A percentile compares a stretch with the other conserved stretches of the same genome.
These are phyloP conservation scores for Pitta sordida DNA, from an alignment of 2,113 vertebrate species.

Conservation along the genomic window DNA sequence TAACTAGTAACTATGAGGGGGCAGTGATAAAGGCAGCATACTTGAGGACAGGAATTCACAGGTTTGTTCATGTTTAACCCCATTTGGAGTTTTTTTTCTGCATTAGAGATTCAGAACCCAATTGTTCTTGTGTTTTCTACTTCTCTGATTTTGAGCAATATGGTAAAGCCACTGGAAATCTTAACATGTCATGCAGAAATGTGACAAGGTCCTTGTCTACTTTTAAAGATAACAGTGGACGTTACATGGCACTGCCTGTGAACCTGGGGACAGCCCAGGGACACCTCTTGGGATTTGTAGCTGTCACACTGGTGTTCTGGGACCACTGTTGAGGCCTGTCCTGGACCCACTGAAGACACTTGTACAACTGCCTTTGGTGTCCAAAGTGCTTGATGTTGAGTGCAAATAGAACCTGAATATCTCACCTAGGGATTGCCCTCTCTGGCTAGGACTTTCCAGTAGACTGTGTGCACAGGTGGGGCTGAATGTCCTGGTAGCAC, in stretches of 20 bases:
- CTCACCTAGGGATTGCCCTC: neutral
- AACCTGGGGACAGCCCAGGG: neutral
- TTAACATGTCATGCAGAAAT: neutral
- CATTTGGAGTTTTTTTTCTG: neutral
- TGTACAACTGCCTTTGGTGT: neutral
- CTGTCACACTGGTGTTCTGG: fast-evolving
- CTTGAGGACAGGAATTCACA: conserved; percentile 33
- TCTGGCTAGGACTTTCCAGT: neutral
- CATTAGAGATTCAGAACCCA: neutral
- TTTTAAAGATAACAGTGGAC: neutral
- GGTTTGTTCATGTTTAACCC: conserved; percentile 15
- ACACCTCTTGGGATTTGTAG: neutral
- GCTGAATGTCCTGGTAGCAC: neutral
- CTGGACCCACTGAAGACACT: fast-evolving
- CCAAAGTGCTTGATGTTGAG: neutral
- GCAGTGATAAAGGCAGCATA: neutral
- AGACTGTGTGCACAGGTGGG: neutral
- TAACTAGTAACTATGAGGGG: conserved; percentile 50
- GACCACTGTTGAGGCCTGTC: neutral
- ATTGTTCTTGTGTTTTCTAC: neutral
- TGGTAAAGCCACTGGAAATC: neutral
- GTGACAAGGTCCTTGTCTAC: neutral
- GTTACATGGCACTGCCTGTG: neutral
- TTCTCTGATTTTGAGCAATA: neutral
- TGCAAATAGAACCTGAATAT: neutral